Evolutionary conservation across 1,140 invertebrate genomes (phyloP).

Genomic region (Micrasema minimum): DNA sequence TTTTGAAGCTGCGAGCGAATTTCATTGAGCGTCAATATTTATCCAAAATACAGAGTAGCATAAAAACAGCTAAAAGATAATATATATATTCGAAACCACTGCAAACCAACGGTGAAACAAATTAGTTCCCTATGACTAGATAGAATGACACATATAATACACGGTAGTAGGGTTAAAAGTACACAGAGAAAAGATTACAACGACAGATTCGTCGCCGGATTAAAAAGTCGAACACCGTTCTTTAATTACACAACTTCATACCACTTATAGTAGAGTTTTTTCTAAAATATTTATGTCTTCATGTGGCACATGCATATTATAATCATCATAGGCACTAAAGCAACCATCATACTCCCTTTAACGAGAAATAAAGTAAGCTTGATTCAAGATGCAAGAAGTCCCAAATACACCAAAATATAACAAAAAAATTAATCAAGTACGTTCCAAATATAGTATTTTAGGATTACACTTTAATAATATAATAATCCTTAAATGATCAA

Average conservation of each 20-base stretch:
- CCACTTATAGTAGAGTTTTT: constrained; percentile 23
- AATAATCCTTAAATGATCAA: too few relatives aligned
- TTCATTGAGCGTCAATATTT: neutral
- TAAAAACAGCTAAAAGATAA: too few relatives aligned
- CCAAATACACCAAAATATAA: constrained; percentile 12
- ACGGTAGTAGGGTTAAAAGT: constrained; percentile 19
- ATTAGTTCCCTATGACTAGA: constrained; percentile 7
- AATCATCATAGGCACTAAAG: constrained; percentile 50
- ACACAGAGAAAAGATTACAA: constrained; percentile 18
- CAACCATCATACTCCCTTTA: constrained; percentile 27
- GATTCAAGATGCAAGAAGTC: constrained; percentile 35
- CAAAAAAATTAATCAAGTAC: neutral
- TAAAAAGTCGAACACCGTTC: constrained; percentile 13
- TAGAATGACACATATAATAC: constrained; percentile 29
- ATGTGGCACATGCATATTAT: constrained; percentile 48
- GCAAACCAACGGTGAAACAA: neutral
- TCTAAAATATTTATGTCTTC: constrained; percentile 23
- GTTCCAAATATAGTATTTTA: neutral
- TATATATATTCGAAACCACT: too few relatives aligned
- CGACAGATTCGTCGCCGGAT: constrained; percentile 28
- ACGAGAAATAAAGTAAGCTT: constrained; percentile 32
- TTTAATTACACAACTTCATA: constrained; percentile 27
- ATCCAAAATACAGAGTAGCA: neutral
- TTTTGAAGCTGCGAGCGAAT: neutral
- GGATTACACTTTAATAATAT: neutral